Percentiles rank a stretch among this genome's conserved stretches.
phyloP scores from a whole-genome alignment of 2,113 vertebrate genomes.

The Lathamus discolor region DNA sequence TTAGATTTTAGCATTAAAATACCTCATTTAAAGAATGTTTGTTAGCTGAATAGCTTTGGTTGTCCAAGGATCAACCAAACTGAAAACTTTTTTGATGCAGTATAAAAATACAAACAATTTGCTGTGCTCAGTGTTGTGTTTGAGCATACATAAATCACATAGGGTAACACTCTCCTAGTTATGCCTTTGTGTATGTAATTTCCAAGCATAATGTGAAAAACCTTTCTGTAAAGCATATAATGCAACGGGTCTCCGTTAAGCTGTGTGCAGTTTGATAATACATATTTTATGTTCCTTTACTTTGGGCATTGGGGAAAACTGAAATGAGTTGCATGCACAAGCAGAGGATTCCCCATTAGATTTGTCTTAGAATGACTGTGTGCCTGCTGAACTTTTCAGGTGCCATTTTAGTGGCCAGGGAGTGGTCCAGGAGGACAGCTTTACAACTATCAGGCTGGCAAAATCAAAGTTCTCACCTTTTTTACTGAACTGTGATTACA shows the following conservation, averaged over 20 bases:
- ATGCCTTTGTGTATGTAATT: neutral
- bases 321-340: rapidly evolving
- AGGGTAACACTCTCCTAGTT: neutral
- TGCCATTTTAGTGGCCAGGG: neutral
- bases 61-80: neutral
- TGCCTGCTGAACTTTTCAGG: neutral
- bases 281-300: neutral
- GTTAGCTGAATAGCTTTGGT: neutral
- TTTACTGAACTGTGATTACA: neutral
- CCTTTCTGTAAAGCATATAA: neutral
- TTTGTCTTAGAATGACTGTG: neutral
- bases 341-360: neutral
- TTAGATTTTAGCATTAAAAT: neutral
- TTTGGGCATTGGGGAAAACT: neutral
- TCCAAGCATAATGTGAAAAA: neutral
- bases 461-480: neutral
- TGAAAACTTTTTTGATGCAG: neutral
- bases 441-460: neutral
- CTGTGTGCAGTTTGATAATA: neutral
- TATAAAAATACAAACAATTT: neutral
- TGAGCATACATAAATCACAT: neutral
- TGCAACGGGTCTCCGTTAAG: neutral
- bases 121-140: neutral
- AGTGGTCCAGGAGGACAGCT: neutral
- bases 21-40: neutral